Base-by-base conservation (phyloP, 2,113 vertebrate species). In the Myodes glareolus region DNA sequence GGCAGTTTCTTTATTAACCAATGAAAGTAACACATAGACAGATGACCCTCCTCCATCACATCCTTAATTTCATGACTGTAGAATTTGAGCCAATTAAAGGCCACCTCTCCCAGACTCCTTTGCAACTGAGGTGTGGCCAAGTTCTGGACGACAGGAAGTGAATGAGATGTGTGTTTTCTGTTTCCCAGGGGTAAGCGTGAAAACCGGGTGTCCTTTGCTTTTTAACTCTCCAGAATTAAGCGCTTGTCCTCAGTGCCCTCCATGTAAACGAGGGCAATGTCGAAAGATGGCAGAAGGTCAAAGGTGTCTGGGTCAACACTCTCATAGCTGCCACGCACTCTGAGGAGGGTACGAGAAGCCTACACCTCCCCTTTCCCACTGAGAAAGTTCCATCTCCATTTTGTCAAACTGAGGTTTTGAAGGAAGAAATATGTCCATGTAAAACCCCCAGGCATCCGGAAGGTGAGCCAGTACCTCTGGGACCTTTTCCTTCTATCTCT, bases 41-140 rank as follows among this genome's bases (percentile, higher is more conserved):
- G n/a, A n/a, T n/a, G n/a, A n/a, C n/a, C n/a, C n/a, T n/a, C n/a
- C n/a, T n/a, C n/a, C n/a, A n/a, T n/a, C n/a, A n/a, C 6, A 5
- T 3, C 33, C 84, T 67, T 86, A 86, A 14, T 91, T 88, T 21
- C 65, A 9, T 1, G 25, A 14, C 19, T 88, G 42, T 63, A 63
- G n/a, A 76, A 39, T 42, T 1, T 61, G 70, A 45, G 42, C 31
- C 65, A 61, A 31, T 47, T 52, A 81, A 92, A 88, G 52, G 85
- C 17, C 29, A 36, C 82, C 68, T 93, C 78, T 91, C 67, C 72
- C 82, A 91, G 76, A 72, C 25, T 23, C 52, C 84, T 92, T 91
- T 82, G 58, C 45, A 63, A 47, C 42, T 68, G 31, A 94, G 42
- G 58, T 47, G 5, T 14, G 21, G 29, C 33, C 52, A 2, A 81